Percentiles rank a stretch among this genome's conserved stretches.
phyloP scores from a whole-genome alignment of 1,140 invertebrate species.

The Diabrotica virgifera region DNA sequence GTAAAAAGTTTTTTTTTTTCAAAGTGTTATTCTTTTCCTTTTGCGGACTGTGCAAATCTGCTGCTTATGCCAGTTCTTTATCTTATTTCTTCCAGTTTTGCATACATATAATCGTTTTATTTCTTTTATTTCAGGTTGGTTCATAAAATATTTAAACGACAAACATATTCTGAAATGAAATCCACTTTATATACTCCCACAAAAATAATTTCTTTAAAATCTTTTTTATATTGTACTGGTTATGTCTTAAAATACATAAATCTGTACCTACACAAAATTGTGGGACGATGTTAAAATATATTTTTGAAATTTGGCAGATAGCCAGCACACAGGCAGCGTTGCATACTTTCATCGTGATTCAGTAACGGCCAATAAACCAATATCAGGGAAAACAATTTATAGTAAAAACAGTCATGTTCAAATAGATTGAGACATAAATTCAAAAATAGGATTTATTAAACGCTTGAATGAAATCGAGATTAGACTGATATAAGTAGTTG shows the following conservation, averaged over 20 bases:
- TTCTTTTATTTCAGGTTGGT: too few relatives aligned
- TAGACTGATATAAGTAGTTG: neutral
- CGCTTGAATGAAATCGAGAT: neutral
- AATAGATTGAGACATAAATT: neutral
- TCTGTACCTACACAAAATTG: neutral
- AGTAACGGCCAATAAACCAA: neutral
- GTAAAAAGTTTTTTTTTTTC: too few relatives aligned
- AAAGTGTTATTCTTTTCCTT: too few relatives aligned
- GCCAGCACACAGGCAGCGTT: neutral
- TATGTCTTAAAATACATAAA: neutral
- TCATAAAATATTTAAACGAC: too few relatives aligned
- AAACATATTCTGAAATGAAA: too few relatives aligned
- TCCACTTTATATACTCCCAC: too few relatives aligned
- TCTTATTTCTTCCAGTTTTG: too few relatives aligned
- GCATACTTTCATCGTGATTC: neutral
- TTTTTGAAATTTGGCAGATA: neutral
- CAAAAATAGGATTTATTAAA: neutral
- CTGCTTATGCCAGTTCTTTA: too few relatives aligned
- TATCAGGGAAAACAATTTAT: neutral
- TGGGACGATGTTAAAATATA: slow-evolving; percentile 2
- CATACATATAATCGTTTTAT: too few relatives aligned
- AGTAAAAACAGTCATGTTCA: neutral
- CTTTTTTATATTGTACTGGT: too few relatives aligned
- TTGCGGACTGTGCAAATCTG: too few relatives aligned
- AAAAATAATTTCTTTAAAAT: too few relatives aligned